Evolutionary conservation across 2,888 invertebrate genomes (phyloP), one percentile per base, ranked within the genome.

Genomic region (Calameuta filiformis): DNA sequence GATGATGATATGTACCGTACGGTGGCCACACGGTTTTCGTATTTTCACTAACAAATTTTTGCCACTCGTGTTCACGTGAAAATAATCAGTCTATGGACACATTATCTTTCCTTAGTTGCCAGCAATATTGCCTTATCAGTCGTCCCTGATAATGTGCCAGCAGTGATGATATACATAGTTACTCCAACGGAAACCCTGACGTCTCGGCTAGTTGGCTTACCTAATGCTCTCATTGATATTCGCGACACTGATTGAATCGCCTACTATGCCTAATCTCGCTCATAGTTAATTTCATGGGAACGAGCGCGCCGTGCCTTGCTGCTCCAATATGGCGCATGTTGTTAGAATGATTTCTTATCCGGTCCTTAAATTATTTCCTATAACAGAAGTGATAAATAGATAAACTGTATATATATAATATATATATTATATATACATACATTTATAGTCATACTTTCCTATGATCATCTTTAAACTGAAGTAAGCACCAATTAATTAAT

Each of bases 191-290:
- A 85, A 81, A 82, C 80, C 35, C 37, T 76, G 56, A 76, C 80
- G 86, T 87, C 85, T 83, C 86, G 85, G 85, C 80, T 83, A 85
- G 84, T 86, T 87, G 82, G 79, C 80, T 84, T 80, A 81, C 82
- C 81, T 88, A 88, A 88, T 89, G 75, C 74, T 82, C 85, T 85
- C 87, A 85, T 88, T 88, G 85, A 87, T 83, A 88, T 85, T 85
- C 84, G 76, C 82, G 75, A 73, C 80, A 83, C 81, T 79, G 84
- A 88, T 87, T 81, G 85, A 84, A 83, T 85, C 85, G 84, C 77
- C 81, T 80, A 83, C 76, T 82, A 80, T 82, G 75, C 75, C 78
- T 84, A 85, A 85, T 85, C 82, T 84, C 68, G 80, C 76, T 80
- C 79, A 76, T 76, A 81, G 74, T 30, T 74, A 74, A 74, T 74